phyloP scores from a whole-genome alignment of 1,140 invertebrate genomes.

The Zaprionus taronus region DNA sequence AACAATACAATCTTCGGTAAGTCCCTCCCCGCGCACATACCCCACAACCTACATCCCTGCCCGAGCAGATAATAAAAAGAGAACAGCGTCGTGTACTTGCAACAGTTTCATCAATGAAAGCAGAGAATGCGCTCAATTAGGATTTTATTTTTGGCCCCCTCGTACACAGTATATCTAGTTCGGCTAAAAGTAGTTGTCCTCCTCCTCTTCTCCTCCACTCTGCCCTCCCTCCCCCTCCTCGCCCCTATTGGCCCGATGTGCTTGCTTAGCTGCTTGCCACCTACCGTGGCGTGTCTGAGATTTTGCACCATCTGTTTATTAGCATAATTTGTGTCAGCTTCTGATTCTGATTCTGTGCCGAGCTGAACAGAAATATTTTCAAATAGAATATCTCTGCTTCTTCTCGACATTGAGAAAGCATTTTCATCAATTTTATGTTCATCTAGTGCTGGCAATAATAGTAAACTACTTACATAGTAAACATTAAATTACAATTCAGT shows the following conservation, averaged over 20 bases:
- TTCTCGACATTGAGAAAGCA: not conserved
- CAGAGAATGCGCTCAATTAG: slow-evolving; percentile 36
- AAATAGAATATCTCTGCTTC: slow-evolving; percentile 27
- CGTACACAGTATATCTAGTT: slow-evolving; percentile 26
- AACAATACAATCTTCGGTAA: slow-evolving; percentile 84
- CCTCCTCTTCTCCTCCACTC: not conserved
- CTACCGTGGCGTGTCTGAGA: slow-evolving; percentile 36
- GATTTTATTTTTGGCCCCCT: slow-evolving; percentile 41
- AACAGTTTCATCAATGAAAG: slow-evolving; percentile 62
- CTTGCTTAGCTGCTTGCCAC: slow-evolving; percentile 24
- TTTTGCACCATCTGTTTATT: slow-evolving; percentile 57
- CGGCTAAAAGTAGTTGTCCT: slow-evolving; percentile 40
- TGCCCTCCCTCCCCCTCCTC: slow-evolving; percentile 2
- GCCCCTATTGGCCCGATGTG: slow-evolving; percentile 1
- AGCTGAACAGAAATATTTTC: slow-evolving; percentile 41
- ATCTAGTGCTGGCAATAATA: not conserved
- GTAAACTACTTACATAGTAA: too few relatives aligned
- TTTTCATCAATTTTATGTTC: slow-evolving; percentile 4
- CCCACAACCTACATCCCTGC: not conserved
- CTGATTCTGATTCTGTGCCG: slow-evolving; percentile 15
- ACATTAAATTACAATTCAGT: too few relatives aligned
- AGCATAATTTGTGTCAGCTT: slow-evolving; percentile 70
- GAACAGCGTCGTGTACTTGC: not conserved
- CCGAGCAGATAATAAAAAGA: not conserved
- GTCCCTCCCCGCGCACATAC: slow-evolving; percentile 20